Conservation (phyloP, 37 sponge, comb jelly and placozoan genomes). For the Hexactinellida sp. region DNA sequence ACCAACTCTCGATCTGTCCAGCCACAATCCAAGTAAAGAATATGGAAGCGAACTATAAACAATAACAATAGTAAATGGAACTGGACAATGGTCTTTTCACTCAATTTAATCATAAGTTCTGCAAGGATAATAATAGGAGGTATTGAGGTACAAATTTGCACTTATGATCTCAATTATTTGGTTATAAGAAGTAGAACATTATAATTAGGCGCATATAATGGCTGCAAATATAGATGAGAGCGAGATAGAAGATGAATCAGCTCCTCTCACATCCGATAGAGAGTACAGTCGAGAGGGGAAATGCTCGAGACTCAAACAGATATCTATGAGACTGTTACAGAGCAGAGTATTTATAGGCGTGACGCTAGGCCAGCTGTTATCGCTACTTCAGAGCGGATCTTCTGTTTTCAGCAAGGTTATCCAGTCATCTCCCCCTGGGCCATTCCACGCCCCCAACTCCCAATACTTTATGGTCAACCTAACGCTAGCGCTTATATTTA, state of each 20-base stretch:
- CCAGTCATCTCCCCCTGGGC: background rate
- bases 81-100: too few species aligned
- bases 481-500: constrained; percentile 37
- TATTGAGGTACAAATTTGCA: too few species aligned
- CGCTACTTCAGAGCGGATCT: constrained; percentile 53
- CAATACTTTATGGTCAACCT: constrained; percentile 50
- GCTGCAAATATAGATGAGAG: background rate
- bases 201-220: too few species aligned
- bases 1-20: constrained; percentile 55
- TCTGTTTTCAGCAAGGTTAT: constrained; percentile 46
- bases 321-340: background rate
- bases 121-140: too few species aligned
- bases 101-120: too few species aligned
- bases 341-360: background rate
- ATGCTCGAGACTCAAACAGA: background rate
- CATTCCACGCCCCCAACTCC: constrained; percentile 41
- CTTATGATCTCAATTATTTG: too few species aligned
- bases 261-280: background rate
- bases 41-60: constrained; percentile 45
- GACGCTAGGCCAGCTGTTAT: constrained; percentile 32
- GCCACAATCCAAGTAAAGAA: constrained; percentile 48
- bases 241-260: background rate
- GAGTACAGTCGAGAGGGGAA: background rate
- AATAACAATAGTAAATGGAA: constrained; percentile 17
- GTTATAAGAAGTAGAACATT: too few species aligned